Conservation (phyloP, 2,888 invertebrate genomes). For the Rotaria socialis region DNA sequence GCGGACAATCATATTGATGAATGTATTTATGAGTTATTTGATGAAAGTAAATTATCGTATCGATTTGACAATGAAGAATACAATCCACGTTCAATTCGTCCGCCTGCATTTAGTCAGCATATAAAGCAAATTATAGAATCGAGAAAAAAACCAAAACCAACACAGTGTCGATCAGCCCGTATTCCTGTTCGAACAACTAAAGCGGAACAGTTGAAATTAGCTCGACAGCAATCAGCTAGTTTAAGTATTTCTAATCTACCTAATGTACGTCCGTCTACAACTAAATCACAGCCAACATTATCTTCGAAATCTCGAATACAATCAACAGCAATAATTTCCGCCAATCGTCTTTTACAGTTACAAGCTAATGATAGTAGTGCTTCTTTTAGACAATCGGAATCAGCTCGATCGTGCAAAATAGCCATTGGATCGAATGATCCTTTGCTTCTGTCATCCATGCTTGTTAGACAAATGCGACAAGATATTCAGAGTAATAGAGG, state of each 20-base stretch:
- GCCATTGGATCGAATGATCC: neutral
- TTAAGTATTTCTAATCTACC: neutral
- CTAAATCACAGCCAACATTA: neutral
- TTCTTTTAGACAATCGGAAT: neutral
- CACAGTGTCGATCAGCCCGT: neutral
- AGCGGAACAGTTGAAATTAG: neutral
- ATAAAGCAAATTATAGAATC: neutral
- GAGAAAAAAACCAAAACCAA: neutral
- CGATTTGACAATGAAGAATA: neutral
- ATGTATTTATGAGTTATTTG: neutral
- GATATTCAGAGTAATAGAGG: neutral
- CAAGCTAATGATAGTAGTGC: neutral
- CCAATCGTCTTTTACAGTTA: neutral
- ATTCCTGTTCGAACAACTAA: constrained; percentile 5
- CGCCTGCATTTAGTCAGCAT: neutral
- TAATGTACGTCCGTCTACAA: neutral
- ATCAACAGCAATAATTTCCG: neutral
- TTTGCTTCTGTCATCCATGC: neutral
- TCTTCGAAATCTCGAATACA: neutral
- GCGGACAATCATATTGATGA: neutral
- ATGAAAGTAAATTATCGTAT: neutral
- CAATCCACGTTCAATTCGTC: constrained; percentile 3
- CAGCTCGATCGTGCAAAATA: neutral
- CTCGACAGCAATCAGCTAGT: neutral
- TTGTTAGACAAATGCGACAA: neutral